Base-by-base conservation (phyloP, 2,888 invertebrate species). In the Ophion ellenae region DNA sequence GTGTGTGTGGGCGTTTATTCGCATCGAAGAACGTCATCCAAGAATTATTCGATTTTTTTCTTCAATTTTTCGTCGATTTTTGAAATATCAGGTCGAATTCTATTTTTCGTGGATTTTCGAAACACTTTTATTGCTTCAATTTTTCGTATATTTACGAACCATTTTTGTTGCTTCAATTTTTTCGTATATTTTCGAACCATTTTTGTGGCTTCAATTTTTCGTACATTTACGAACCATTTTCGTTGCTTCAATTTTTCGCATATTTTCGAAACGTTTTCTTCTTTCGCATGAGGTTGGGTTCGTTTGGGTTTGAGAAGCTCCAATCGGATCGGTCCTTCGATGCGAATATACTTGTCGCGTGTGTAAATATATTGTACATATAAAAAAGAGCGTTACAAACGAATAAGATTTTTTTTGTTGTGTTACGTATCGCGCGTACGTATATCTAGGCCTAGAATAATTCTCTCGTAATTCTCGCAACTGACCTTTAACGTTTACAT, bases 371-470 rank as follows among this genome's bases (percentile, higher is more conserved):
- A 57, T 57, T 59, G 36, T 71, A 63, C 57, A 67, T 70, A 67
- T 64, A 79, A 81, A 77, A 84, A 86, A 80, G 70, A 74, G 61
- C 66, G 66, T 84, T 70, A 69, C 84, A 64, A 86, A 87, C 75
- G 85, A 88, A 83, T 80, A 88, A 87, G 86, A 86, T 80, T 83
- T 59, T 59, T 24, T 67, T 59, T 77, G 47, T 59, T 77, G 47
- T 66, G 17, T 61, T 89, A 90, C 88, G 88, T 91, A 89, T 66
- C 75, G 59, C 77, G 85, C 84, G 86, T 91, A 90, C 89, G 90
- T 90, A 89, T 61, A 69, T 77, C 88, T 92, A 92, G 92, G 92
- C 92, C 92, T 91, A 91, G 90, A 91, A 89, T 91, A 91, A 89
- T 89, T 88, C 88, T 90, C 89, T 89, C 88, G 83, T 83, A 88